A percentile compares a stretch with the other conserved stretches of the same genome.
Conservation (phyloP, 2,797 vertebrate genomes). For the Galaxias olidus region DNA sequence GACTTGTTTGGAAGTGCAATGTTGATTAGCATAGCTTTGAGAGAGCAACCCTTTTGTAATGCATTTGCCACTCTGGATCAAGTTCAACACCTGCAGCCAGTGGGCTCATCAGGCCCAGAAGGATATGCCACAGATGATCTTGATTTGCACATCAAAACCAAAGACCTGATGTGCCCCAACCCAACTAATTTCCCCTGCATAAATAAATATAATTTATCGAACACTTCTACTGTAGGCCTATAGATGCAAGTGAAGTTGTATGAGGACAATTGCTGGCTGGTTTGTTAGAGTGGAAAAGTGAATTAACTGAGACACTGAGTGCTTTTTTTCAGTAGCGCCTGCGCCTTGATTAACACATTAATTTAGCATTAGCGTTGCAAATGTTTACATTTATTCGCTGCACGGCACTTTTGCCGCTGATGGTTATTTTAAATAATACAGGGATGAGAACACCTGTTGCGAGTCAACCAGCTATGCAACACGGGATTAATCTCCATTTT, state of each 20-base stretch:
- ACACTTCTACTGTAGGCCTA: conserved; percentile 27
- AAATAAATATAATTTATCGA: conserved; percentile 3
- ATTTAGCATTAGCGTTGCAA: conserved; percentile 37
- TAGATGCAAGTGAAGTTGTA: conserved; percentile 7
- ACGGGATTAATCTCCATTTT: conserved; percentile 15
- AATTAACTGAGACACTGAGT: conserved; percentile 16
- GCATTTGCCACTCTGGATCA: conserved; percentile 68
- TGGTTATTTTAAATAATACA: conserved; percentile 58
- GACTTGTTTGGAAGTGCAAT: conserved; percentile 58
- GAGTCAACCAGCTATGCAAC: not conserved
- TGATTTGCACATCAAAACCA: conserved; percentile 69
- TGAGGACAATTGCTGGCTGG: conserved; percentile 17
- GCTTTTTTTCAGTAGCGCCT: not conserved
- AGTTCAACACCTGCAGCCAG: conserved; percentile 70
- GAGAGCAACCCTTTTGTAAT: conserved; percentile 66
- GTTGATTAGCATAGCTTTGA: conserved; percentile 78
- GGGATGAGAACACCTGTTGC: conserved; percentile 20
- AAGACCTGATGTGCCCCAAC: conserved; percentile 39
- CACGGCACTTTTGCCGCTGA: conserved; percentile 31
- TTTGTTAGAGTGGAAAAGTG: conserved; percentile 6
- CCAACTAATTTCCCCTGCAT: conserved; percentile 36
- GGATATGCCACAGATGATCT: conserved; percentile 55
- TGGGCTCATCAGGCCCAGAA: conserved; percentile 51
- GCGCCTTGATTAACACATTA: conserved; percentile 8
- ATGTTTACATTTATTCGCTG: conserved; percentile 43